Percentiles rank a stretch among this genome's conserved stretches.
These are phyloP conservation scores for Sepioteuthis lessoniana DNA, from an alignment of 2,888 invertebrate species.

Conservation along the genomic window DNA sequence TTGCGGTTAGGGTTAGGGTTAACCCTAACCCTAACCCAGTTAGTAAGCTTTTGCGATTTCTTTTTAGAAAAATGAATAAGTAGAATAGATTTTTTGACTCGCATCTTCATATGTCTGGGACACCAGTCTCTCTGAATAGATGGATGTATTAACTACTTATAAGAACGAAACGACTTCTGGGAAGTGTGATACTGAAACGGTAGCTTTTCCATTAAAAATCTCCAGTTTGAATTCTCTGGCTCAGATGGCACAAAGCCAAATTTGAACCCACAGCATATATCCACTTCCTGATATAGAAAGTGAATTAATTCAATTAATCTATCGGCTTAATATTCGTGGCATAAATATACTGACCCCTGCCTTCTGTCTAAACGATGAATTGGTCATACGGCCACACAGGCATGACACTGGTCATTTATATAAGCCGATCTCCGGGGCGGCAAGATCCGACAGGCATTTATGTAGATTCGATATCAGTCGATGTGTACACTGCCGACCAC, in stretches of 20 bases:
- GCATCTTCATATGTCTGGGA: too few relatives aligned
- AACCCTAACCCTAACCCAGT: too few relatives aligned
- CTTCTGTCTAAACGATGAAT: not conserved
- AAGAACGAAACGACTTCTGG: too few relatives aligned
- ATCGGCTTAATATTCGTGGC: not conserved
- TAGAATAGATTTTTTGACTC: too few relatives aligned
- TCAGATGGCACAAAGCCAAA: not conserved
- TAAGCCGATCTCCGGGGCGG: not conserved
- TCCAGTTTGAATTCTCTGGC: not conserved
- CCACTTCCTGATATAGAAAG: not conserved
- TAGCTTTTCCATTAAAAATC: not conserved
- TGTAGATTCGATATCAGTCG: not conserved
- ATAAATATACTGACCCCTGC: not conserved
- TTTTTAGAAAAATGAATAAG: too few relatives aligned
- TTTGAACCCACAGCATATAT: not conserved
- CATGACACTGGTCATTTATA: constrained; percentile 2
- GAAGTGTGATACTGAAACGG: too few relatives aligned
- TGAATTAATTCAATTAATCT: not conserved
- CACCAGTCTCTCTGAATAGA: too few relatives aligned
- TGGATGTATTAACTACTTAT: too few relatives aligned
- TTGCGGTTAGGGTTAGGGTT: too few relatives aligned
- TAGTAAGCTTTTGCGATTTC: too few relatives aligned
- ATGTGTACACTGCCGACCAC: not conserved
- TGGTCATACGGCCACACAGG: not conserved
- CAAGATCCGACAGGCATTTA: not conserved